Base-by-base conservation (phyloP, 1,140 invertebrate species). In the Latrodectus geometricus region DNA sequence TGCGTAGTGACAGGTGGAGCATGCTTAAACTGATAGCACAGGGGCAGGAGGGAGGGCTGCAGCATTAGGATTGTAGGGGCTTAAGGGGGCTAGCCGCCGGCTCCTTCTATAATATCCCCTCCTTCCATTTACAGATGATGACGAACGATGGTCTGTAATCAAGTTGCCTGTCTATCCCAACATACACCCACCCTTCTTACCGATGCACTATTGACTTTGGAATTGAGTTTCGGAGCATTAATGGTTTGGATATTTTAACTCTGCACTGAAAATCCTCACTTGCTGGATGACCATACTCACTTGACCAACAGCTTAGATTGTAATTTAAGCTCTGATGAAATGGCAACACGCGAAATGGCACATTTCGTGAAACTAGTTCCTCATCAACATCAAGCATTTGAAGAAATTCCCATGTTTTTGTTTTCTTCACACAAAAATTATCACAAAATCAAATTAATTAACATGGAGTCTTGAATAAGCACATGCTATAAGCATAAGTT, bases 71-170 rank as follows among this genome's bases (percentile, higher is more conserved):
- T 54, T 78, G 76, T 66, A 50, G 61, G 76, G 76, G 50, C 56
- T 78, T 66, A 78, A 35, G 61, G 56, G 21, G 56, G 61, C 56
- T 50, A 9, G 48, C 50, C 48, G 52, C 35, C 50, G 52, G 49
- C 77, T 80, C 75, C 23, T 78, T 48, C 61, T 23, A 52, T 66
- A 56, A 49, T 79, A 81, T 56, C 73, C 82, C 73, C 78, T 70
- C 72, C 81, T 75, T 86, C 73, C 83, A 75, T 76, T 86, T 86
- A 68, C 50, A 20, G 83, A 77, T 86, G 83, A 86, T 86, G 83
- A 86, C 83, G 75, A 86, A 86, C 83, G 83, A 86, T 86, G 83
- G 74, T 78, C 74, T 86, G 83, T 86, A 86, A 86, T 86, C 83
- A 86, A 86, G 74, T 86, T 77, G 83, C 65, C 72, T 68, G 83